These are phyloP conservation scores for Knipowitschia caucasica DNA, from an alignment of 2,797 vertebrate genomes.

Conservation along the genomic window DNA sequence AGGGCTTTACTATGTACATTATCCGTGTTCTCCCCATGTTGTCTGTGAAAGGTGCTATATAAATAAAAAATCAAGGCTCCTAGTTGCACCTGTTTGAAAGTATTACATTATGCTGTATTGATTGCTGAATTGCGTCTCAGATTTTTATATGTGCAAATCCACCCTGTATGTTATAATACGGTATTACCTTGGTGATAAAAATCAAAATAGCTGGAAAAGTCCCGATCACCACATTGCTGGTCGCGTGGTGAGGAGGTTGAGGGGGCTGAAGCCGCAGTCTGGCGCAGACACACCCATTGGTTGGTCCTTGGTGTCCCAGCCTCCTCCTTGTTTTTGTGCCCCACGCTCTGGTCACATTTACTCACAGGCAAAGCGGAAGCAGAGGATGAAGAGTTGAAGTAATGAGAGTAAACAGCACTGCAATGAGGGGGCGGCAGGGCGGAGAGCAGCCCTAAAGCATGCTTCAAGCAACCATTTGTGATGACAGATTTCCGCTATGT, in stretches of 20 bases:
- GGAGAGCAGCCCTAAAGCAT: slow-evolving; percentile 39
- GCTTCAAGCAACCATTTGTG: slow-evolving; percentile 45
- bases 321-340: slow-evolving; percentile 35
- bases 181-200: slow-evolving; percentile 49
- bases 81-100: too few species aligned
- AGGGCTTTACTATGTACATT: too few species aligned
- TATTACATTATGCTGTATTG: not conserved
- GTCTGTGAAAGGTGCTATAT: too few species aligned
- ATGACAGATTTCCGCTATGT: slow-evolving; percentile 72
- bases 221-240: slow-evolving; percentile 45
- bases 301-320: slow-evolving; percentile 49
- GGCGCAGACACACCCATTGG: slow-evolving; percentile 70
- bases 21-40: too few species aligned
- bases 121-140: not conserved
- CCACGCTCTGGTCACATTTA: slow-evolving; percentile 59
- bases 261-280: slow-evolving; percentile 64
- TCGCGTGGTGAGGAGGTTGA: slow-evolving; percentile 36
- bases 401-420: slow-evolving; percentile 51
- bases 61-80: too few species aligned
- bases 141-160: slow-evolving; percentile 26
- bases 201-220: slow-evolving; percentile 62
- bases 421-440: slow-evolving; percentile 55
- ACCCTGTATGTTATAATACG: slow-evolving; percentile 41
- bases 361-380: slow-evolving; percentile 61
- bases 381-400: slow-evolving; percentile 34